A percentile compares a stretch with the other conserved stretches of the same genome.
These are phyloP conservation scores for Xenentodon cancila DNA, from an alignment of 2,797 vertebrate species.

Conservation along the genomic window DNA sequence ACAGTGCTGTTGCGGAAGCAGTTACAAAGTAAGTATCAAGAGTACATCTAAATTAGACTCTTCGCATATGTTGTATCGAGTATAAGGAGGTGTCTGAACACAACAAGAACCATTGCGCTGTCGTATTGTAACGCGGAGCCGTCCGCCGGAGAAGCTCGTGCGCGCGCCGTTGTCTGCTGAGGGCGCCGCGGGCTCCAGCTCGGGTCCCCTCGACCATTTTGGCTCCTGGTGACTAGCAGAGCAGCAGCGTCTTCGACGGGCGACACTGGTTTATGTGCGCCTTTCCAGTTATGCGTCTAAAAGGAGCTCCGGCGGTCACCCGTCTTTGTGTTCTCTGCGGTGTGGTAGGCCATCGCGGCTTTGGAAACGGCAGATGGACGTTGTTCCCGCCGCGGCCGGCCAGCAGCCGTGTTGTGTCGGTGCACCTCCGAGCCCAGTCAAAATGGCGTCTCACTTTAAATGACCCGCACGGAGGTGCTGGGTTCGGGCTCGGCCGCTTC, in stretches of 20 bases:
- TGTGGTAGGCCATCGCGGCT: background rate
- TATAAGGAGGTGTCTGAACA: accelerated
- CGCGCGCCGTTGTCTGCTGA: constrained; percentile 36
- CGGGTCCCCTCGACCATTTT: constrained; percentile 64
- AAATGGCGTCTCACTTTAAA: constrained; percentile 76
- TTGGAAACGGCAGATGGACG: constrained; percentile 1
- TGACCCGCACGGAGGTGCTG: background rate
- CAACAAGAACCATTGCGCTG: accelerated
- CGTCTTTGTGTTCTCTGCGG: background rate
- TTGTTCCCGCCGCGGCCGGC: constrained; percentile 15
- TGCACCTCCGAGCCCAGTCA: constrained; percentile 49
- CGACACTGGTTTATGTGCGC: accelerated
- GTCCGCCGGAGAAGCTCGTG: accelerated
- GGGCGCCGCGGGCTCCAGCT: constrained; percentile 48
- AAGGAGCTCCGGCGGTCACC: accelerated
- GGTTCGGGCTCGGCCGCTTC: background rate
- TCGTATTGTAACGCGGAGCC: accelerated
- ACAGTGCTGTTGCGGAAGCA: constrained; percentile 2
- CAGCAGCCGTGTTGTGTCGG: constrained; percentile 14
- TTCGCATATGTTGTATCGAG: accelerated
- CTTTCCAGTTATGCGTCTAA: accelerated
- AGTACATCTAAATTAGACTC: accelerated
- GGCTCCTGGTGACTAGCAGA: constrained; percentile 18
- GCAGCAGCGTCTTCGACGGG: accelerated
- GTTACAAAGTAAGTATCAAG: constrained; percentile 40